These are phyloP conservation scores for Engystomops pustulosus DNA, from an alignment of 2,113 vertebrate genomes.

Conservation along the genomic window DNA sequence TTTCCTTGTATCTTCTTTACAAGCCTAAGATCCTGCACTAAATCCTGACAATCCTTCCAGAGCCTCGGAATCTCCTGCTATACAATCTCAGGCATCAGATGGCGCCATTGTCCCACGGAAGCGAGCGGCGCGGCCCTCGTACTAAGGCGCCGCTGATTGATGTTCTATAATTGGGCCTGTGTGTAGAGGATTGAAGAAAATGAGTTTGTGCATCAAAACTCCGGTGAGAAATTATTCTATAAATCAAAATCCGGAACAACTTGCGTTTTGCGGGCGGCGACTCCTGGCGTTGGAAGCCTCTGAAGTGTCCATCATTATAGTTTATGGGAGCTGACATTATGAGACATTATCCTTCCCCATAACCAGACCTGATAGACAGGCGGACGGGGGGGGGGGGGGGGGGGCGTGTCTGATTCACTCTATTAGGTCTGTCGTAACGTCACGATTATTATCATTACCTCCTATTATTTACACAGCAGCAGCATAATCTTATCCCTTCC, in stretches of 20 bases:
- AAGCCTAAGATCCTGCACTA: too few species aligned
- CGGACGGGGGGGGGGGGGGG: too few species aligned
- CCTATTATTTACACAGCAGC: too few species aligned
- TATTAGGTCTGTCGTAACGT: too few species aligned
- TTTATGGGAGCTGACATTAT: background rate
- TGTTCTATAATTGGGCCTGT: conserved; percentile 27
- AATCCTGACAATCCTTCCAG: too few species aligned
- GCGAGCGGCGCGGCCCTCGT: background rate
- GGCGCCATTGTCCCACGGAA: conserved; percentile 15
- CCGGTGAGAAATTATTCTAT: conserved; percentile 6
- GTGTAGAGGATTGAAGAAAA: conserved; percentile 30
- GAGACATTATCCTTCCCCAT: background rate
- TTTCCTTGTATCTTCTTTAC: too few species aligned
- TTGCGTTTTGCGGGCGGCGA: background rate
- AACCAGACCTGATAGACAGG: background rate
- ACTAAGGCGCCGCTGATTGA: background rate
- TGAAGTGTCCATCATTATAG: conserved; percentile 12
- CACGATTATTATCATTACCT: too few species aligned
- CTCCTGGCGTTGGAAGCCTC: background rate
- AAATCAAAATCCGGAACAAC: conserved; percentile 25
- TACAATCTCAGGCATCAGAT: background rate
- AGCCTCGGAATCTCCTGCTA: background rate
- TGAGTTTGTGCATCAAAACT: conserved; percentile 39
- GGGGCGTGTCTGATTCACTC: too few species aligned
- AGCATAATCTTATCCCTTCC: too few species aligned